A percentile compares a stretch with the other conserved stretches of the same genome.
Evolutionary conservation across 1,140 invertebrate genomes (phyloP).

Genomic region (Rhysida immarginata): DNA sequence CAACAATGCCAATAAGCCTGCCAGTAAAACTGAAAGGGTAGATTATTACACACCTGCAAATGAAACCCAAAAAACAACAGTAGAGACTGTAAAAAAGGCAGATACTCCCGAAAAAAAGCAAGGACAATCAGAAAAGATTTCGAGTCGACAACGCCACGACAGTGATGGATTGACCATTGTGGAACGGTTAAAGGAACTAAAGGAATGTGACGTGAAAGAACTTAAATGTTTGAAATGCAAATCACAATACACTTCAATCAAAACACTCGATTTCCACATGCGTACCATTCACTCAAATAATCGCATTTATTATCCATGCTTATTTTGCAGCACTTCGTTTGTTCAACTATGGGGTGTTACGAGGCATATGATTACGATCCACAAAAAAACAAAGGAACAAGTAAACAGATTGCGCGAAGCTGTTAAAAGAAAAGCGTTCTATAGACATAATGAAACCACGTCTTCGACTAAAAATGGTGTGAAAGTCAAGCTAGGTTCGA

Average conservation of each 20-base stretch:
- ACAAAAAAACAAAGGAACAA: constrained; percentile 25
- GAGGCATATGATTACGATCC: constrained; percentile 24
- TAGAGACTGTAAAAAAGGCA: background rate
- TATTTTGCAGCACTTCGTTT: constrained; percentile 26
- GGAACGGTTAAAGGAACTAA: constrained; percentile 1
- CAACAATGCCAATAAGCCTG: too few species aligned
- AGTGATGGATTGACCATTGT: background rate
- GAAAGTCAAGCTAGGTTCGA: too few species aligned
- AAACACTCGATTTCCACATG: constrained; percentile 27
- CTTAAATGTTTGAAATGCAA: constrained; percentile 22
- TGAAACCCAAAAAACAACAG: background rate
- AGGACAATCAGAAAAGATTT: background rate
- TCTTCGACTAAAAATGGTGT: background rate
- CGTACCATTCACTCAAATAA: constrained; percentile 22
- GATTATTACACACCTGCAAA: too few species aligned
- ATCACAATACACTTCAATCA: constrained; percentile 19
- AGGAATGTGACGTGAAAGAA: constrained; percentile 12
- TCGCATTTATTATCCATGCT: constrained; percentile 26
- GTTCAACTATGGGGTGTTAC: constrained; percentile 26
- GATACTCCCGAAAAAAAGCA: background rate
- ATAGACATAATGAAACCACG: constrained; percentile 5
- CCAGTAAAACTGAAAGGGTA: too few species aligned
- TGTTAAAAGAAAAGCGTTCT: constrained; percentile 17
- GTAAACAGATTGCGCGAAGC: constrained; percentile 22
- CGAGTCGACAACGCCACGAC: background rate